phyloP scores from a whole-genome alignment of 1,140 invertebrate species.

The Lasioglossum baleicum region DNA sequence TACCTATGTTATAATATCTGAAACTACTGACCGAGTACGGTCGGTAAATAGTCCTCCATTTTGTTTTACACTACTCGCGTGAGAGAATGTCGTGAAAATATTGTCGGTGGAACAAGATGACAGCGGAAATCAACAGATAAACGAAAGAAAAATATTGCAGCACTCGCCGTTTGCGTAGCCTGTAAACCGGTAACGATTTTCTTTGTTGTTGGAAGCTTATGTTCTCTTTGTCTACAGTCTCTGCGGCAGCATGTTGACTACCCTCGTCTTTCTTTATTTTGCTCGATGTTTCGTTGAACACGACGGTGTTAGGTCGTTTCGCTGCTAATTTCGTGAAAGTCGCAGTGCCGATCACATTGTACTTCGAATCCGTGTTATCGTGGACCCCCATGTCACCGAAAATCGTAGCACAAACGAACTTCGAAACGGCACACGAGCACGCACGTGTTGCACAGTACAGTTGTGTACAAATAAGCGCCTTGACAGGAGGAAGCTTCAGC shows the following conservation, averaged over 20 bases:
- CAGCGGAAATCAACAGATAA: neutral
- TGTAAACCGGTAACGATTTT: constrained; percentile 79
- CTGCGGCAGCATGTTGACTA: constrained; percentile 14
- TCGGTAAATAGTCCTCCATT: constrained; percentile 30
- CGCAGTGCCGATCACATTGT: constrained; percentile 65
- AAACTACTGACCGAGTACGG: neutral
- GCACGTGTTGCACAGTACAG: constrained; percentile 57
- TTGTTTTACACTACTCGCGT: constrained; percentile 10
- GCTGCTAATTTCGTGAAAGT: constrained; percentile 68
- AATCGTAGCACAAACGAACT: neutral
- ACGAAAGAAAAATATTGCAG: constrained; percentile 3
- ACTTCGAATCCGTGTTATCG: constrained; percentile 73
- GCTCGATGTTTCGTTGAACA: constrained; percentile 58
- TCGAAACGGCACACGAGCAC: neutral
- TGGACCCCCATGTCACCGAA: constrained; percentile 71
- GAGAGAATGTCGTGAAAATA: neutral
- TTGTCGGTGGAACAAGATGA: neutral
- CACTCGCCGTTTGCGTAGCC: constrained; percentile 75
- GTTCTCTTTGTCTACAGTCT: constrained; percentile 63
- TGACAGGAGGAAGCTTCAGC: constrained; percentile 17
- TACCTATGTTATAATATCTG: neutral
- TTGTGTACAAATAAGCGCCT: constrained; percentile 36
- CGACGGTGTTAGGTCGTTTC: constrained; percentile 66
- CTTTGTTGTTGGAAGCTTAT: constrained; percentile 78
- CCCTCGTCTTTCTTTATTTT: constrained; percentile 64